These are phyloP conservation scores for Rhinoderma darwinii DNA, from an alignment of 2,113 vertebrate species.

Conservation along the genomic window DNA sequence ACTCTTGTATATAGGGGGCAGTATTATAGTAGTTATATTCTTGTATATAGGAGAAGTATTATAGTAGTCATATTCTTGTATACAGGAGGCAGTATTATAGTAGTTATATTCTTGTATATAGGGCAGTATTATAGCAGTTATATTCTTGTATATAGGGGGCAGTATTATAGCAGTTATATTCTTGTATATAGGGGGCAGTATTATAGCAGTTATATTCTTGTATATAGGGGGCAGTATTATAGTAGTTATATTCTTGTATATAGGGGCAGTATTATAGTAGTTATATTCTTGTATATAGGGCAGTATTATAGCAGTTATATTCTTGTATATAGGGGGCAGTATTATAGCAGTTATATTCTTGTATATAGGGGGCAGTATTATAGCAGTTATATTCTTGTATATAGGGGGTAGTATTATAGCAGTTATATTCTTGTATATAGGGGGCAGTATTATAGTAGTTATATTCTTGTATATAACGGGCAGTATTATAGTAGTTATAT, in stretches of 20 bases:
- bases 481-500: slow-evolving; percentile 9
- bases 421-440: background rate
- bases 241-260: no score
- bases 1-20: background rate
- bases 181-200: background rate
- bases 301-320: no score
- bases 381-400: slow-evolving; percentile 2
- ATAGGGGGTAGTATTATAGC: background rate
- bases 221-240: no score
- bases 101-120: no score
- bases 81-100: no score
- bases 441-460: slow-evolving; percentile 1
- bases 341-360: background rate
- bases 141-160: background rate
- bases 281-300: no score
- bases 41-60: no score
- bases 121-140: no score
- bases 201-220: slow-evolving; percentile 1
- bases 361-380: background rate
- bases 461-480: background rate
- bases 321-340: no score
- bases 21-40: slow-evolving; percentile 21
- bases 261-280: no score
- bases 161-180: slow-evolving; percentile 2
- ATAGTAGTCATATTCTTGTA: no score